Percentiles rank a stretch among this genome's conserved stretches.
These are phyloP conservation scores for Ursus arctos DNA, from an alignment of 2,113 vertebrate genomes.

Conservation along the genomic window DNA sequence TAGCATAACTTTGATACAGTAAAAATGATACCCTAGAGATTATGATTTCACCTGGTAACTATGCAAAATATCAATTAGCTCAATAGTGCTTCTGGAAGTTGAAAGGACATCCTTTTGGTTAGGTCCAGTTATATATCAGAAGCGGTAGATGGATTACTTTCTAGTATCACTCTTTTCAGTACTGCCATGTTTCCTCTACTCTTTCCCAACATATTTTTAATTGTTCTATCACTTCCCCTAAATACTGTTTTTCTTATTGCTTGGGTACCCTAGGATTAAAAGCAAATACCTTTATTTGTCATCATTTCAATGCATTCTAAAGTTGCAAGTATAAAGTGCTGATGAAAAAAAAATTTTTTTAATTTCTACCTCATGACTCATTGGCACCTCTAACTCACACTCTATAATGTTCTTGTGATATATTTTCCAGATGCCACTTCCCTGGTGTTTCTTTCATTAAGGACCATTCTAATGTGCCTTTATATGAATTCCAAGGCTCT, in stretches of 20 bases:
- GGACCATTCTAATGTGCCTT: background rate
- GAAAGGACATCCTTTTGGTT: background rate
- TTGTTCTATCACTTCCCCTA: background rate
- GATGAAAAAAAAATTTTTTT: background rate
- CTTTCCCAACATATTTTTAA: conserved; percentile 20
- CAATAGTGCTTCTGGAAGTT: background rate
- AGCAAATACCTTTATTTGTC: background rate
- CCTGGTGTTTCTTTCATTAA: background rate
- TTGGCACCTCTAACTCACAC: background rate
- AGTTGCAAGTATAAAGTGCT: background rate
- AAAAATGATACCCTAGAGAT: background rate
- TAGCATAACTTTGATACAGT: background rate
- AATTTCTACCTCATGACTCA: background rate
- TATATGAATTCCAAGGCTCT: background rate
- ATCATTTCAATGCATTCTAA: conserved; percentile 16
- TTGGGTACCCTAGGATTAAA: background rate
- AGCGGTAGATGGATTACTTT: background rate
- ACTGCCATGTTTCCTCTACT: background rate
- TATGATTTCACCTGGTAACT: background rate
- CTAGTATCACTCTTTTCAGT: background rate
- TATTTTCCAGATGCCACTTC: background rate
- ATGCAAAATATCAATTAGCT: background rate
- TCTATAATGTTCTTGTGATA: background rate
- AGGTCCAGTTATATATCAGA: background rate
- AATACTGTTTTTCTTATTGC: conserved; percentile 9